Conservation (phyloP, 1,140 invertebrate genomes). For the Meloidogyne chitwoodi region DNA sequence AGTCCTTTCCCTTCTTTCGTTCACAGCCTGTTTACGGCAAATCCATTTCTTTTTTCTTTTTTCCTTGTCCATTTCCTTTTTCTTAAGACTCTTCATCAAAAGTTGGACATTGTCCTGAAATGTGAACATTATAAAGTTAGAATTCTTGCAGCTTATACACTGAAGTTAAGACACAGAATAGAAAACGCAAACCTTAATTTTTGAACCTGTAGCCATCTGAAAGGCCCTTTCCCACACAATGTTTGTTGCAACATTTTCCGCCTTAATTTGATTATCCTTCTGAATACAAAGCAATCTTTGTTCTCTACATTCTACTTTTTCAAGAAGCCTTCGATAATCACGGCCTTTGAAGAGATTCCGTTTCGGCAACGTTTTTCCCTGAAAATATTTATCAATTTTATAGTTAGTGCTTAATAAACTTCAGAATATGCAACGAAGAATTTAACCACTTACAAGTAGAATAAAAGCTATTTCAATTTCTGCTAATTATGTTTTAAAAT, state of each 20-base stretch:
- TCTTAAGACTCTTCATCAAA: slow-evolving; percentile 38
- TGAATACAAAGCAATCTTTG: slow-evolving; percentile 25
- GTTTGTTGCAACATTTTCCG: slow-evolving; percentile 33
- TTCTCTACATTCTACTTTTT: slow-evolving; percentile 38
- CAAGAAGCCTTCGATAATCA: slow-evolving; percentile 40
- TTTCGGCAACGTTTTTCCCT: slow-evolving; percentile 23
- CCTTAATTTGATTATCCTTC: slow-evolving; percentile 40
- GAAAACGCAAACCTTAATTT: slow-evolving; percentile 35
- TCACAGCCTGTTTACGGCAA: slow-evolving; percentile 33
- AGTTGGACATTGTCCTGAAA: slow-evolving; percentile 42
- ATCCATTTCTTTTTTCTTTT: slow-evolving; percentile 37
- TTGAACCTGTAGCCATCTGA: slow-evolving; percentile 39
- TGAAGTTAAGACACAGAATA: too few species aligned
- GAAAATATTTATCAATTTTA: neutral
- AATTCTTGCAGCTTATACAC: neutral
- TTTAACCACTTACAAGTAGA: too few species aligned
- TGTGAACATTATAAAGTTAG: too few species aligned
- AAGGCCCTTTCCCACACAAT: slow-evolving; percentile 42
- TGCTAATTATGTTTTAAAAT: neutral
- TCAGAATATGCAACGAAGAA: too few species aligned
- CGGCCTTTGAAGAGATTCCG: slow-evolving; percentile 38
- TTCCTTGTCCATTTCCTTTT: slow-evolving; percentile 40
- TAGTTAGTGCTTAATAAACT: too few species aligned
- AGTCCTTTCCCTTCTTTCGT: slow-evolving; percentile 28
- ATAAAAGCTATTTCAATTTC: too few species aligned